Evolutionary conservation across 2,113 vertebrate species (phyloP).

Genomic region (Dipodomys ordii): DNA sequence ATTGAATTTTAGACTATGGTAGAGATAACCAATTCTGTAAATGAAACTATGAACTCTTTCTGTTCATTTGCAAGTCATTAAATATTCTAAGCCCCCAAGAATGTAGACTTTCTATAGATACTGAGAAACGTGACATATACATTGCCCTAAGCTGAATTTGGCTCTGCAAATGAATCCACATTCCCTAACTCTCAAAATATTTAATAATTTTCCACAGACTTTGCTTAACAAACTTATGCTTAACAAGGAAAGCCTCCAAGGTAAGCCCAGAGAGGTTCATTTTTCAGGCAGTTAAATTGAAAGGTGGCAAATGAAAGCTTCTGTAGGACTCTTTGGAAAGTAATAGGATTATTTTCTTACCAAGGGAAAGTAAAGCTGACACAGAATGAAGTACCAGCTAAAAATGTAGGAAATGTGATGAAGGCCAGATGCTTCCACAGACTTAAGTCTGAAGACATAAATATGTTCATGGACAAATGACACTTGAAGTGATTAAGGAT

Average conservation of each 20-base stretch:
- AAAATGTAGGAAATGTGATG: background rate
- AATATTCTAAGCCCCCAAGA: background rate
- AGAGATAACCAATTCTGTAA: conserved; percentile 2
- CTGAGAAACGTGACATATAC: background rate
- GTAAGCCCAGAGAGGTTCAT: conserved; percentile 18
- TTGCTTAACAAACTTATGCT: conserved; percentile 31
- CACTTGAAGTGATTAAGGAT: background rate
- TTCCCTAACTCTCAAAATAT: conserved; percentile 10
- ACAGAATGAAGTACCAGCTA: background rate
- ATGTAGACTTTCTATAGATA: background rate
- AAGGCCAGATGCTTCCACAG: background rate
- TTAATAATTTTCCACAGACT: conserved; percentile 33
- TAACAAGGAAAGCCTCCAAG: conserved; percentile 19
- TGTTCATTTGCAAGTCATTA: background rate
- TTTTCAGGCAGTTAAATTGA: conserved; percentile 29
- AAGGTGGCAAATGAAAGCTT: conserved; percentile 26
- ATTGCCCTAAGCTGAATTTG: background rate
- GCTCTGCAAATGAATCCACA: background rate
- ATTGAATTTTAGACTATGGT: conserved; percentile 11
- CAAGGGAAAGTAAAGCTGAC: background rate
- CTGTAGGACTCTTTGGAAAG: background rate
- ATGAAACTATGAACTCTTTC: conserved; percentile 46
- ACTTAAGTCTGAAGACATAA: background rate
- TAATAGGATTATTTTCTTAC: conserved; percentile 35
- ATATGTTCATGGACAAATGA: background rate